Percentiles rank a stretch among this genome's conserved stretches.
Conservation (phyloP, 1,140 invertebrate genomes). For the Calephelis virginiensis region DNA sequence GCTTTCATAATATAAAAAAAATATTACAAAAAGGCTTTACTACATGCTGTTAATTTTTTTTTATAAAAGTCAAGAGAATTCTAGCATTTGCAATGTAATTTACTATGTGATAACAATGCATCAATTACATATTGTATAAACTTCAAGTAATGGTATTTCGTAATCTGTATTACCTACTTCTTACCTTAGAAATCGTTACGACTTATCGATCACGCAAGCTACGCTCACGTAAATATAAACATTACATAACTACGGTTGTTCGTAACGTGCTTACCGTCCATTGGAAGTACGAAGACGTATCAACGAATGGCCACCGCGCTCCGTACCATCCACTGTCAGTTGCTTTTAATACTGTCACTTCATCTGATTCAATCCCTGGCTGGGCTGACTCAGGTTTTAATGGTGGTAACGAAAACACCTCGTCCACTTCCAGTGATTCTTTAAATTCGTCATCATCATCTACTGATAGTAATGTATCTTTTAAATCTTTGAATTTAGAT, state of each 20-base stretch:
- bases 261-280: constrained; percentile 79
- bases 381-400: constrained; percentile 47
- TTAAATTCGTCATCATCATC: constrained; percentile 75
- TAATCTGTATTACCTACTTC: constrained; percentile 35
- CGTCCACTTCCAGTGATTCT: constrained; percentile 67
- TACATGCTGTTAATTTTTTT: not conserved
- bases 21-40: no score
- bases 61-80: not conserved
- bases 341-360: constrained; percentile 70
- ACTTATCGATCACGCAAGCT: constrained; percentile 38
- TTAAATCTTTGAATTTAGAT: constrained; percentile 55
- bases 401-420: constrained; percentile 66
- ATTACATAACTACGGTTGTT: constrained; percentile 39
- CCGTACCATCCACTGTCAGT: constrained; percentile 58
- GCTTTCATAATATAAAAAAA: no score
- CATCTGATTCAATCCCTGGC: constrained; percentile 47
- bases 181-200: constrained; percentile 36
- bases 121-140: constrained; percentile 23
- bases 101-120: constrained; percentile 15
- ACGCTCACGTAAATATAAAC: constrained; percentile 41
- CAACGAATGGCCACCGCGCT: constrained; percentile 80
- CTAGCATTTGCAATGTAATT: not conserved
- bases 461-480: constrained; percentile 59
- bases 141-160: constrained; percentile 29
- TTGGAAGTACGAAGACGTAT: constrained; percentile 82